phyloP scores from a whole-genome alignment of 2,113 vertebrate genomes.

The Charina bottae region DNA sequence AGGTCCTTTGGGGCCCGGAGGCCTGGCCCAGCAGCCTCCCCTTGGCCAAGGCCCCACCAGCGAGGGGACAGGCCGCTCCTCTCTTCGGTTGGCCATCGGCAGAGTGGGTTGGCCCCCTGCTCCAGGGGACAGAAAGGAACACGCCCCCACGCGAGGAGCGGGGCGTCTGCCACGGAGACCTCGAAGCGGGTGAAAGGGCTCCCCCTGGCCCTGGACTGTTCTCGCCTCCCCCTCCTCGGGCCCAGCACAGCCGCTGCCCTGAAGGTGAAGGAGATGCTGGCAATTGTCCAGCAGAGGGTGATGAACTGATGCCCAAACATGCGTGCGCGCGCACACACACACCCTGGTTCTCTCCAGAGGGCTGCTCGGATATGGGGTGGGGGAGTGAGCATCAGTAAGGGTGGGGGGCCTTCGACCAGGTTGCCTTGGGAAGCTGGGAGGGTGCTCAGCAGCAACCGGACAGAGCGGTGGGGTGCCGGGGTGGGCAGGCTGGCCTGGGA shows the following conservation, averaged over 20 bases:
- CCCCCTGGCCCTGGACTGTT: not conserved
- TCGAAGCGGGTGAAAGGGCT: not conserved
- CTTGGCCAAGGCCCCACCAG: not conserved
- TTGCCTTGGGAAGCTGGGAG: not conserved
- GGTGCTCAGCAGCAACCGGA: not conserved
- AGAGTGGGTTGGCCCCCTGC: not conserved
- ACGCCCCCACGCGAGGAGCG: rapidly evolving
- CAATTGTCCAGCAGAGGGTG: not conserved
- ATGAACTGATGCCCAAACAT: not conserved
- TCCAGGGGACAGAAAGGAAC: not conserved
- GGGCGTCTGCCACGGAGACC: no score
- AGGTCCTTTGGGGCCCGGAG: not conserved
- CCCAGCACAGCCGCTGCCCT: not conserved
- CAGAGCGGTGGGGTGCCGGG: not conserved
- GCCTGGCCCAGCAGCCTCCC: no score
- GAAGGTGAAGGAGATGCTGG: not conserved
- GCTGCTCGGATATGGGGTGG: not conserved
- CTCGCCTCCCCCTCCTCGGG: not conserved
- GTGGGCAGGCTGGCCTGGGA: not conserved
- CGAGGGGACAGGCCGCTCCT: not conserved
- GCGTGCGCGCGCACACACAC: not conserved
- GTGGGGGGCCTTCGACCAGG: not conserved
- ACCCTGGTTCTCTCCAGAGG: not conserved
- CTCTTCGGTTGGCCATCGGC: not conserved
- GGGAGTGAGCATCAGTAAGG: not conserved